Conservation (phyloP, 2,888 invertebrate species). For the Synanthedon vespiformis region DNA sequence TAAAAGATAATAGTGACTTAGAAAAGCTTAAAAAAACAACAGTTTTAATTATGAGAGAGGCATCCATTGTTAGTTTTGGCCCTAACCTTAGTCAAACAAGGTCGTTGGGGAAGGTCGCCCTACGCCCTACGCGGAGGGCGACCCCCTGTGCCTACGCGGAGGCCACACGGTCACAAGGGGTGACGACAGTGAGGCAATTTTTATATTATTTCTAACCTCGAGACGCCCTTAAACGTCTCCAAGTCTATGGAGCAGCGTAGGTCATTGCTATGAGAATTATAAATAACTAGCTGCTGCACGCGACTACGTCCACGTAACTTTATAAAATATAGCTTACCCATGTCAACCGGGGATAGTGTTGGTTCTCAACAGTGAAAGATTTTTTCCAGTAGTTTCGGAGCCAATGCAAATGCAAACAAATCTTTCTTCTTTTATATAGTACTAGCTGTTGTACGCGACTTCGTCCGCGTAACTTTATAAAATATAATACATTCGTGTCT, state of each 20-base stretch:
- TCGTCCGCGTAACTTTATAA: too few relatives aligned
- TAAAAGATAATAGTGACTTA: too few relatives aligned
- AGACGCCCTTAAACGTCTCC: conserved; percentile 44
- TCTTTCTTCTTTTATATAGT: too few relatives aligned
- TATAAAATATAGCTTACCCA: too few relatives aligned
- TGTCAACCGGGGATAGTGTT: too few relatives aligned
- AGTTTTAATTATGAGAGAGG: neutral
- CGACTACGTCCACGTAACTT: too few relatives aligned
- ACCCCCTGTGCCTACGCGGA: conserved; percentile 9
- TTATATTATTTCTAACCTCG: conserved; percentile 57
- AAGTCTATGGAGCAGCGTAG: conserved; percentile 11
- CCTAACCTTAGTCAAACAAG: conserved; percentile 45
- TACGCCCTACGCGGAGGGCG: conserved; percentile 23
- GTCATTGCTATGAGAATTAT: conserved; percentile 5
- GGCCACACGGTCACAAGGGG: conserved; percentile 20
- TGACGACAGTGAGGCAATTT: conserved; percentile 33
- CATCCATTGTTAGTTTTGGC: conserved; percentile 10
- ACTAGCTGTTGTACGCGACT: too few relatives aligned
- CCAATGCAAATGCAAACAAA: too few relatives aligned
- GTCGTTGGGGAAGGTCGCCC: conserved; percentile 54
- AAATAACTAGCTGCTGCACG: too few relatives aligned
- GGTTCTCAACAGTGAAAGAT: too few relatives aligned
- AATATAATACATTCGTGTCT: too few relatives aligned
- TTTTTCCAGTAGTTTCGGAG: too few relatives aligned
- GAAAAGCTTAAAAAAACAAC: neutral